Evolutionary conservation across 2,113 vertebrate species (phyloP).

Genomic region (Centrocercus urophasianus): DNA sequence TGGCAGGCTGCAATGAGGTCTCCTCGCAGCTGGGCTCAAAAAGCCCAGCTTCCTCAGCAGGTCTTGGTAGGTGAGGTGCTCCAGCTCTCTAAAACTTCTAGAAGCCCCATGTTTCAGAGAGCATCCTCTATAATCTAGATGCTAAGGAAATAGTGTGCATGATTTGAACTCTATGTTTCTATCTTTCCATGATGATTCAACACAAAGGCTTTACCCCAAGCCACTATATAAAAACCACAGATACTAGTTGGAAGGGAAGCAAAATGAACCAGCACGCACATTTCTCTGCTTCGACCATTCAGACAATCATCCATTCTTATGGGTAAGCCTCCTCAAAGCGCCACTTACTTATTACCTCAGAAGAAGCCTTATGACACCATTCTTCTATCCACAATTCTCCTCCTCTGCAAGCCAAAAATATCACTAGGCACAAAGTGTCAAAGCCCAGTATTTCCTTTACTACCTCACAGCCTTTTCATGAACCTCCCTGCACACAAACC

Average conservation of each 20-base stretch:
- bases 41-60: too few species aligned
- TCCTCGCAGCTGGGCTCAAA: too few species aligned
- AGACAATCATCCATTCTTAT: background rate
- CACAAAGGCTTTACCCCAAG: background rate
- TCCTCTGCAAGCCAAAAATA: background rate
- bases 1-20: too few species aligned
- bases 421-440: background rate
- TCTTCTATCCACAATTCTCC: background rate
- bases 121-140: background rate
- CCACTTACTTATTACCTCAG: background rate
- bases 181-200: background rate
- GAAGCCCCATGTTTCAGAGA: background rate
- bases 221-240: background rate
- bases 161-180: background rate
- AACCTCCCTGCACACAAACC: background rate
- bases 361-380: background rate
- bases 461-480: background rate
- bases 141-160: rapidly evolving
- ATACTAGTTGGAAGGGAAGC: background rate
- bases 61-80: too few species aligned
- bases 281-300: background rate
- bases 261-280: background rate
- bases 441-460: slow-evolving; percentile 7
- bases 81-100: background rate
- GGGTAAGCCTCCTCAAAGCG: background rate